Evolutionary conservation across 2,888 invertebrate genomes (phyloP).

Genomic region (Leptinotarsa rubiginosa): DNA sequence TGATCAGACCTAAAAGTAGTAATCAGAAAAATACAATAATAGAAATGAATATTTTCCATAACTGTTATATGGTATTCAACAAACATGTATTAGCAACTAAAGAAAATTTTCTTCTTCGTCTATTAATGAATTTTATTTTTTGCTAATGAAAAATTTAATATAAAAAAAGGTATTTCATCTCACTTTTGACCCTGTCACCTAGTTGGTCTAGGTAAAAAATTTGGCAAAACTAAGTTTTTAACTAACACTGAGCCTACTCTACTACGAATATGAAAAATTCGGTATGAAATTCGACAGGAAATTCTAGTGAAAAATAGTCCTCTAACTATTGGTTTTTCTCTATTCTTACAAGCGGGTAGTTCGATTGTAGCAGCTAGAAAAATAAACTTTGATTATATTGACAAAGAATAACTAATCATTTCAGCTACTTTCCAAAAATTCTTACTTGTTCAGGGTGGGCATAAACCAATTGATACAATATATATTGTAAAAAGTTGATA

Average conservation of each 20-base stretch:
- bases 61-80: not conserved
- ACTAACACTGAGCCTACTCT: constrained; percentile 31
- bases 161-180: not conserved
- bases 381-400: constrained; percentile 30
- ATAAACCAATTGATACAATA: not conserved
- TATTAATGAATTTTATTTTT: too few relatives aligned
- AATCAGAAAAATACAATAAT: not conserved
- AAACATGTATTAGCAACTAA: too few relatives aligned
- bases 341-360: constrained; percentile 78
- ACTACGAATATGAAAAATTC: constrained; percentile 39
- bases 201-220: constrained; percentile 2
- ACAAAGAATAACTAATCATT: not conserved
- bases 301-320: constrained; percentile 39
- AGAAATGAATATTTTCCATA: not conserved
- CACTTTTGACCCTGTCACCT: not conserved
- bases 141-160: too few relatives aligned
- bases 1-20: not conserved
- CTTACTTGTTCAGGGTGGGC: too few relatives aligned
- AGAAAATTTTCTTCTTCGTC: too few relatives aligned
- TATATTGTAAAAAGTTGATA: not conserved
- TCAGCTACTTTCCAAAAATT: not conserved
- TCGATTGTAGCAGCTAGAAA: constrained; percentile 84
- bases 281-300: constrained; percentile 37
- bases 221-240: constrained; percentile 33
- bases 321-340: constrained; percentile 48